phyloP scores from a whole-genome alignment of 2,888 invertebrate species.

The Neocrepidodera transversa region DNA sequence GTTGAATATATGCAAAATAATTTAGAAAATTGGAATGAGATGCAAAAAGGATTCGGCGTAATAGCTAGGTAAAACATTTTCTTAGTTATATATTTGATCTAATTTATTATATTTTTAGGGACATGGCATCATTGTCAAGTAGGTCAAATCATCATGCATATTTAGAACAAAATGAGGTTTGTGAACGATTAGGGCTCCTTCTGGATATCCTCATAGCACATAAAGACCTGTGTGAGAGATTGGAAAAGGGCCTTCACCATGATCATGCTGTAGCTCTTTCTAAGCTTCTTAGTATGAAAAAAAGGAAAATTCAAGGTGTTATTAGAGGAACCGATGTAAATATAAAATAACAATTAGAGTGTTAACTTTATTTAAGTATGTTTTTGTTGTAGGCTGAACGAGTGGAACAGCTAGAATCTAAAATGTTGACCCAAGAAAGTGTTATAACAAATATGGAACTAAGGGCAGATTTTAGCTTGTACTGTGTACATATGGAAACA shows the following conservation, averaged over 20 bases:
- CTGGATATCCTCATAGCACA: constrained; percentile 65
- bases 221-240: constrained; percentile 67
- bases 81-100: neutral
- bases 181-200: constrained; percentile 64
- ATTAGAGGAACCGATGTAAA: constrained; percentile 68
- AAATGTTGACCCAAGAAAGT: constrained; percentile 69
- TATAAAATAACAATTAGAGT: constrained; percentile 21
- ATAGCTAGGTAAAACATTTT: constrained; percentile 60
- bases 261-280: constrained; percentile 69
- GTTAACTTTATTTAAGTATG: neutral
- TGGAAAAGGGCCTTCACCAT: constrained; percentile 67
- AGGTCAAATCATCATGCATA: constrained; percentile 64
- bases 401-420: constrained; percentile 67
- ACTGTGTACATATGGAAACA: constrained; percentile 70
- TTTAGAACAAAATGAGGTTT: constrained; percentile 64
- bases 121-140: constrained; percentile 62
- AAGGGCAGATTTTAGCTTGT: constrained; percentile 68
- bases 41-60: constrained; percentile 64
- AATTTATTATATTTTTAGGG: constrained; percentile 51
- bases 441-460: constrained; percentile 69
- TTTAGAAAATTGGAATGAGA: constrained; percentile 60
- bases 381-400: constrained; percentile 63
- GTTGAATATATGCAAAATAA: constrained; percentile 48
- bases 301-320: constrained; percentile 69
- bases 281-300: constrained; percentile 69